Evolutionary conservation across 2,888 invertebrate genomes (phyloP).

Genomic region (Drosophila prostipennis): DNA sequence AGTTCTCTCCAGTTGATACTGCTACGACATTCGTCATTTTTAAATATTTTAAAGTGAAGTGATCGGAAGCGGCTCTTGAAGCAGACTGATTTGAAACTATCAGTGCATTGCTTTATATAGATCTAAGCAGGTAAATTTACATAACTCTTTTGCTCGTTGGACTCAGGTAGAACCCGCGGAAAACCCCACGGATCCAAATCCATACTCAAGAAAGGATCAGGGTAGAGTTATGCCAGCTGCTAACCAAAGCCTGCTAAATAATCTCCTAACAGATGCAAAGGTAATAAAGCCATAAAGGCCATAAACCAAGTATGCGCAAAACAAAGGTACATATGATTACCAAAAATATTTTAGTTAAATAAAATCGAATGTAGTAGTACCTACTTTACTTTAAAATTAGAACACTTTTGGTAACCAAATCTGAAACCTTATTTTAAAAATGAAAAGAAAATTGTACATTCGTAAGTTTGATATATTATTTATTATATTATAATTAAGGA

Average conservation of each 20-base stretch:
- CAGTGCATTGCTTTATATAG: conserved; percentile 1
- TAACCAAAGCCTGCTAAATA: not conserved
- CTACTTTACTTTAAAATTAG: no score
- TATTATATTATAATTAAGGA: no score
- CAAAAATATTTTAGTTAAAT: no score
- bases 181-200: not conserved
- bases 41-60: not conserved
- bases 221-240: not conserved
- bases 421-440: no score
- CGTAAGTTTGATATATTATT: no score
- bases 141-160: not conserved
- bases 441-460: no score
- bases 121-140: not conserved
- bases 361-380: no score
- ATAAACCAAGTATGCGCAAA: not conserved
- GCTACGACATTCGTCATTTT: not conserved
- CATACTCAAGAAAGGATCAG: not conserved
- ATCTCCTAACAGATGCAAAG: not conserved
- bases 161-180: not conserved
- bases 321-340: not conserved
- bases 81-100: not conserved
- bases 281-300: not conserved
- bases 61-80: not conserved
- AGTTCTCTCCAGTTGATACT: not conserved
- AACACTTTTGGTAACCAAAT: no score